Evolutionary conservation across 2,113 vertebrate genomes (phyloP).

Genomic region (Panthera tigris): DNA sequence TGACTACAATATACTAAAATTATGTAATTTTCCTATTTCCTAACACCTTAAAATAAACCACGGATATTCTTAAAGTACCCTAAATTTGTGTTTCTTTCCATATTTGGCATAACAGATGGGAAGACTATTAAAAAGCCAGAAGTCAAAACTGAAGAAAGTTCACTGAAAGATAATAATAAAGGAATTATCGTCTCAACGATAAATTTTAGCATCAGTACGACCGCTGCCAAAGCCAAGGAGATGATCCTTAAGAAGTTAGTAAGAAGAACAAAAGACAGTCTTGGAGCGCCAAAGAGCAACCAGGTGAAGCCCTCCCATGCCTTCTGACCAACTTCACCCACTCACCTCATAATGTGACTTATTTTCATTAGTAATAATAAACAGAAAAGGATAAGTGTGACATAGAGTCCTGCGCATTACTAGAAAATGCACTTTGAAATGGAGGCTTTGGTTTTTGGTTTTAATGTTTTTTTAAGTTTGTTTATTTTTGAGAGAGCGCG

Average conservation of each 20-base stretch:
- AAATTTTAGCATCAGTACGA: slow-evolving; percentile 73
- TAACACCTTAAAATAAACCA: neutral
- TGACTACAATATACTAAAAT: neutral
- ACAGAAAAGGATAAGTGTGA: neutral
- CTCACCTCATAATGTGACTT: neutral
- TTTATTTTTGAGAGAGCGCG: no score
- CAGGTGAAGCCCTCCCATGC: slow-evolving; percentile 45
- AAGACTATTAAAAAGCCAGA: neutral
- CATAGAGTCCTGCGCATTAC: neutral
- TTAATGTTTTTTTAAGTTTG: no score
- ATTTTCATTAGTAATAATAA: neutral
- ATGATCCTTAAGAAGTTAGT: slow-evolving; percentile 79
- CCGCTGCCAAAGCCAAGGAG: slow-evolving; percentile 72
- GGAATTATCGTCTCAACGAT: slow-evolving; percentile 66
- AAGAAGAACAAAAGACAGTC: slow-evolving; percentile 73
- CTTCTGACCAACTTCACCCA: neutral
- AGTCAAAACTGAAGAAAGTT: neutral
- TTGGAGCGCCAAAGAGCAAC: slow-evolving; percentile 75
- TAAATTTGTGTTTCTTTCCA: neutral
- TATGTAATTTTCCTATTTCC: neutral
- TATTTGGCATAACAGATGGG: slow-evolving; percentile 29
- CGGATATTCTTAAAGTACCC: neutral
- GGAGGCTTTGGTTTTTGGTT: neutral
- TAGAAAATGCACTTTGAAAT: neutral
- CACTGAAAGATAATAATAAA: neutral